Evolutionary conservation across 2,113 vertebrate species (phyloP).

Genomic region (Siniperca chuatsi): DNA sequence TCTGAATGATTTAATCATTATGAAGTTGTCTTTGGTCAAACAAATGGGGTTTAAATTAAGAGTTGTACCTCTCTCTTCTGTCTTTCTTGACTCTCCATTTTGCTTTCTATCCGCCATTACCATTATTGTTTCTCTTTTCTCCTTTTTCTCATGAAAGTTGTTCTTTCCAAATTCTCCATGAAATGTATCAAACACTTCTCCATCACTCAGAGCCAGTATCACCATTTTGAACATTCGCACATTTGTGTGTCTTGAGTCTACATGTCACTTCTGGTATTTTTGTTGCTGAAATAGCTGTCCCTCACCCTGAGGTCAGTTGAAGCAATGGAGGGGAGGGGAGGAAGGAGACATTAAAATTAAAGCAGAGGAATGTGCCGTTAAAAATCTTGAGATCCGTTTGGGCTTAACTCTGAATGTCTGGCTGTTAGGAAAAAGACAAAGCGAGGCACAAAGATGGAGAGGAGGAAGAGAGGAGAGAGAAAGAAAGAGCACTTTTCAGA

Average conservation of each 20-base stretch:
- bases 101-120: background rate
- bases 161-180: background rate
- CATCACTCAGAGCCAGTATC: background rate
- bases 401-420: conserved; percentile 48
- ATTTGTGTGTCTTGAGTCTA: background rate
- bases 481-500: background rate
- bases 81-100: background rate
- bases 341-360: conserved; percentile 51
- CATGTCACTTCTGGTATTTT: conserved; percentile 3
- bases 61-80: background rate
- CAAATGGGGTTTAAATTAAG: background rate
- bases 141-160: background rate
- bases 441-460: background rate
- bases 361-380: conserved; percentile 58
- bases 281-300: background rate
- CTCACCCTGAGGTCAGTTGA: conserved; percentile 15
- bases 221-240: background rate
- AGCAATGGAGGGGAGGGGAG: background rate
- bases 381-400: conserved; percentile 47
- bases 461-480: background rate
- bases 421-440: conserved; percentile 28
- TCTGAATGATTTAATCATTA: background rate
- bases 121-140: background rate
- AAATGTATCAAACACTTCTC: background rate
- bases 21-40: background rate